Evolutionary conservation across 2,797 vertebrate species (phyloP).

Genomic region (Sorex maritimensis): DNA sequence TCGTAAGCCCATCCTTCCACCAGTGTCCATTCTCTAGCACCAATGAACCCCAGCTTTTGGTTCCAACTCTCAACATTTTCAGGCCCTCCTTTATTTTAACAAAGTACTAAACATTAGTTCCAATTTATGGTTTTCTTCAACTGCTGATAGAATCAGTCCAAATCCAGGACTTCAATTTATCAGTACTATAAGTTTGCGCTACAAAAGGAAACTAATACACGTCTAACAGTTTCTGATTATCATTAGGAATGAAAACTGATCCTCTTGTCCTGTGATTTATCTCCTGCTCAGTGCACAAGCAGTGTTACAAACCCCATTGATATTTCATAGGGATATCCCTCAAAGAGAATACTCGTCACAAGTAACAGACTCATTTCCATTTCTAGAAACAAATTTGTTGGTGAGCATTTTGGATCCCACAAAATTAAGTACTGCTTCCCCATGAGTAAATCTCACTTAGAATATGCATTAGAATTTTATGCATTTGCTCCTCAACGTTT

Average conservation of each 20-base stretch:
- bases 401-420: neutral
- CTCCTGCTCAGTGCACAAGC: neutral
- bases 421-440: neutral
- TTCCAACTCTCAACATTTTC: neutral
- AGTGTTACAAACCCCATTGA: neutral
- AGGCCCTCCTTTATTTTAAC: neutral
- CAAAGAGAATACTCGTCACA: neutral
- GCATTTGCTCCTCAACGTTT: neutral
- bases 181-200: neutral
- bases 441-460: neutral
- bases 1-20: too few species aligned
- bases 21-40: too few species aligned
- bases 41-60: neutral
- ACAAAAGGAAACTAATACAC: neutral
- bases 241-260: neutral
- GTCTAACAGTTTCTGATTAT: neutral
- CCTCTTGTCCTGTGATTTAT: neutral
- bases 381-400: neutral
- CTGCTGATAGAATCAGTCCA: neutral
- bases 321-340: neutral
- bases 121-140: neutral
- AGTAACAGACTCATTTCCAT: neutral
- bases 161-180: neutral
- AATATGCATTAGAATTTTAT: neutral
- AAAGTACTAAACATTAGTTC: neutral